Base-by-base conservation (phyloP, 2,888 invertebrate genomes). In the Oasisia sp. region DNA sequence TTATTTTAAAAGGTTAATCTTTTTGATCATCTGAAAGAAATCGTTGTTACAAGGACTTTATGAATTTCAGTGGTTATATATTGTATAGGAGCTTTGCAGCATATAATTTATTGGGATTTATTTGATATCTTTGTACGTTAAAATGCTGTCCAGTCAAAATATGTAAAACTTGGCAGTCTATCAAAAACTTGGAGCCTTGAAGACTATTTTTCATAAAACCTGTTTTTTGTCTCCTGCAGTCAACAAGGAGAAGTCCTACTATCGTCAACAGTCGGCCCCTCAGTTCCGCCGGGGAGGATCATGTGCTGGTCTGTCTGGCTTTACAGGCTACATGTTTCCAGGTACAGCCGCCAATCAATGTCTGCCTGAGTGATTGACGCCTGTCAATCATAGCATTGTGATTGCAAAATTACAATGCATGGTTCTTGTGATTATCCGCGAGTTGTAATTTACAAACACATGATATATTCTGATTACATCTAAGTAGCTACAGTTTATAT, bases 181-280 rank as follows among this genome's bases (percentile, higher is more conserved):
- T 50, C 50, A 50, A 50, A 38, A 38, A 38, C 38, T 4, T 38
- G 38, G 38, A 38, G 38, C 38, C 38, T 38, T 38, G 38, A 38
- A 38, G 2, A 1, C 38, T 38, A 38, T 4, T 2, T 38, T 38
- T 27, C 5, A n/a, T n/a, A 27, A 74, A 74, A 5, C 27, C 3
- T 74, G 74, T 74, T 27, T 19, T 74, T 27, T 27, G 4, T n/a
- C 74, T n/a, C 74, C 19, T 27, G 27, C 74, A 74, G 74, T 74
- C 7, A 93, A 93, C 74, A 93, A 92, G 92, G 96, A 96, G 91
- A 96, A 96, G 92, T 92, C 94, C 8, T 95, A 95, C 93, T 94
- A 94, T 92, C 97, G 99, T 12, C 99, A 99, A 97, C 98, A 98
- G 96, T 99, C 99, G 32, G 99, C 99, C 91, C 99, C 99, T n/a